Conservation (phyloP, 2,113 vertebrate genomes). For the Oenanthe melanoleuca region DNA sequence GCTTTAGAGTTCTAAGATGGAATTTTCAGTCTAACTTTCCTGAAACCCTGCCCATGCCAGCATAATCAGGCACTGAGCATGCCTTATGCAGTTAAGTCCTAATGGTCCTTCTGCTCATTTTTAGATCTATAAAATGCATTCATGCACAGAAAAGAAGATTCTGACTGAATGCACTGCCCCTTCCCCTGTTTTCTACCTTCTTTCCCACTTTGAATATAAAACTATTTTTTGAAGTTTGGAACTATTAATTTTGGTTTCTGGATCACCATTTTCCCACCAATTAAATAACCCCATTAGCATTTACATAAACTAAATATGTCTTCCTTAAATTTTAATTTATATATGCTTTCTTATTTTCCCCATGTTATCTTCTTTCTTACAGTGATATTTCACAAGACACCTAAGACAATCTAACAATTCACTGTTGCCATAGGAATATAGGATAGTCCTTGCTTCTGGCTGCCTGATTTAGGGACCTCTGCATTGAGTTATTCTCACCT, state of each 20-base stretch:
- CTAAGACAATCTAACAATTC: not conserved
- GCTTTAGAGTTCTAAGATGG: not conserved
- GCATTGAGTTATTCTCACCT: not conserved
- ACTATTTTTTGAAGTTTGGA: not conserved
- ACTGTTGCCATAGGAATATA: not conserved
- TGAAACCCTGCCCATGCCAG: slow-evolving; percentile 17
- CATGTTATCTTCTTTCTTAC: not conserved
- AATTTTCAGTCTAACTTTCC: slow-evolving; percentile 37
- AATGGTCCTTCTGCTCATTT: not conserved
- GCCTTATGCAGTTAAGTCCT: not conserved
- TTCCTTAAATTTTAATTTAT: not conserved
- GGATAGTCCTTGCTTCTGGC: not conserved
- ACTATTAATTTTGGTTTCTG: not conserved
- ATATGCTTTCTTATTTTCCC: not conserved
- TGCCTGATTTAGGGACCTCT: not conserved
- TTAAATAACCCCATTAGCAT: not conserved
- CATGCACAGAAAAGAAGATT: slow-evolving; percentile 15
- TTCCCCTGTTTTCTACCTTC: not conserved
- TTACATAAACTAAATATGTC: not conserved
- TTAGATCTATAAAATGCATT: slow-evolving; percentile 14
- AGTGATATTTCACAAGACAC: not conserved
- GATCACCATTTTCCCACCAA: not conserved
- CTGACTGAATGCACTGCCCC: not conserved
- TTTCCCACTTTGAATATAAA: not conserved
- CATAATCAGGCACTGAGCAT: not conserved